These are phyloP conservation scores for Cheilosia vernalis DNA, from an alignment of 2,888 invertebrate species.

Conservation along the genomic window DNA sequence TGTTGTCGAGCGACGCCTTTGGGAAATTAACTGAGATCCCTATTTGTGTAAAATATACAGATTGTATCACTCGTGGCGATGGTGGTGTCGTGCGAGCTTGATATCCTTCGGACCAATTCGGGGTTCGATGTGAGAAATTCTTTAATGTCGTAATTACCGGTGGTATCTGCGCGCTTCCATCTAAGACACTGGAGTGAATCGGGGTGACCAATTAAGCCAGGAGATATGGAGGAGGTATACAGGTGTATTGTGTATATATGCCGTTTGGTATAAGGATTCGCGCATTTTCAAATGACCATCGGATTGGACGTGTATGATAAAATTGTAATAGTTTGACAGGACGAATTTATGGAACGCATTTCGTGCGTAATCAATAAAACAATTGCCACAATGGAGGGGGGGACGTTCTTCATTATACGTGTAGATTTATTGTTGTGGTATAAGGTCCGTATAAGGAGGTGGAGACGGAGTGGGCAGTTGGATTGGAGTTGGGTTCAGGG, in stretches of 20 bases:
- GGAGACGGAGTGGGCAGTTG: conserved; percentile 38
- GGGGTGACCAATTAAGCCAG: conserved; percentile 65
- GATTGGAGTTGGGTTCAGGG: neutral
- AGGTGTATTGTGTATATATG: conserved; percentile 46
- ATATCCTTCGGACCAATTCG: conserved; percentile 57
- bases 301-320: conserved; percentile 33
- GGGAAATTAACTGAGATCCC: conserved; percentile 67
- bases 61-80: conserved; percentile 71
- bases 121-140: conserved; percentile 72
- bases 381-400: conserved; percentile 2
- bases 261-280: conserved; percentile 39
- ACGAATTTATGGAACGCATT: conserved; percentile 68
- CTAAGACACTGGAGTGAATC: conserved; percentile 68
- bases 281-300: conserved; percentile 48
- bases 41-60: conserved; percentile 55
- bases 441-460: conserved; percentile 23
- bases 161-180: conserved; percentile 66
- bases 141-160: conserved; percentile 74
- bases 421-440: neutral
- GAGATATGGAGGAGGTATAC: conserved; percentile 33
- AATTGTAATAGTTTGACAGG: conserved; percentile 67
- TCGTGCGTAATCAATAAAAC: conserved; percentile 65
- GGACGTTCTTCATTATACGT: neutral
- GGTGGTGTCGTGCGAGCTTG: conserved; percentile 70
- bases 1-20: conserved; percentile 36